Conservation (phyloP, 2,797 vertebrate genomes). For the Coracias cyanogaster region DNA sequence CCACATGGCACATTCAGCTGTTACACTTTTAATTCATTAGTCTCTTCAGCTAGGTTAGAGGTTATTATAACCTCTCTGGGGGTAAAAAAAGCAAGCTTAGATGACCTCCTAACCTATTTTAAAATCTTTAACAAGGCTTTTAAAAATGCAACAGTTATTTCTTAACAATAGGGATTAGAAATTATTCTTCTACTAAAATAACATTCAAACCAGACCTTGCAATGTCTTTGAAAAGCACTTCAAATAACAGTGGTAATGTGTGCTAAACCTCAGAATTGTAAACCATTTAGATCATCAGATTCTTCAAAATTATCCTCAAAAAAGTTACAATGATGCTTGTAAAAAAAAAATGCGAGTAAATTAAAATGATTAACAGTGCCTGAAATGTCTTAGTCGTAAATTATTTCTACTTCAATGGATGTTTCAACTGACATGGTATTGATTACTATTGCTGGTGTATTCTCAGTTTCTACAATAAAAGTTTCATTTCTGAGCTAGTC, state of each 20-base stretch:
- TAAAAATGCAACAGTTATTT: slow-evolving; percentile 21
- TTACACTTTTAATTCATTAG: slow-evolving; percentile 45
- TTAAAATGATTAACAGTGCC: background rate
- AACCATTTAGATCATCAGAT: slow-evolving; percentile 15
- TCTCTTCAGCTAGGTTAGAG: slow-evolving; percentile 35
- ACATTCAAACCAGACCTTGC: background rate
- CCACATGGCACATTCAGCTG: background rate
- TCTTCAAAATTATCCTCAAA: background rate
- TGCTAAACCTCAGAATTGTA: background rate
- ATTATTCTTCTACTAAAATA: background rate
- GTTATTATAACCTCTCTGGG: slow-evolving; percentile 31
- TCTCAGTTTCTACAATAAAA: background rate
- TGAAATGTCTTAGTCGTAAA: background rate
- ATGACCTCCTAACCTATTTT: slow-evolving; percentile 21
- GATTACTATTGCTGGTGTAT: background rate
- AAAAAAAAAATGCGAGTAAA: background rate
- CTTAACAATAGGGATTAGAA: slow-evolving; percentile 26
- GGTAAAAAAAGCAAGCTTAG: slow-evolving; percentile 1
- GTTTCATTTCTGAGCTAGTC: background rate
- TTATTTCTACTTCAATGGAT: background rate
- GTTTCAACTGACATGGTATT: background rate
- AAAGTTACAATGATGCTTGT: background rate
- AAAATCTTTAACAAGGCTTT: slow-evolving; percentile 19
- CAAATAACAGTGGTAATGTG: background rate
- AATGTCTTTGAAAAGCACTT: slow-evolving; percentile 28